Evolutionary conservation across 2,797 vertebrate species (phyloP), one percentile per base, ranked within the genome.

Genomic region (Rousettus madagascariensis): DNA sequence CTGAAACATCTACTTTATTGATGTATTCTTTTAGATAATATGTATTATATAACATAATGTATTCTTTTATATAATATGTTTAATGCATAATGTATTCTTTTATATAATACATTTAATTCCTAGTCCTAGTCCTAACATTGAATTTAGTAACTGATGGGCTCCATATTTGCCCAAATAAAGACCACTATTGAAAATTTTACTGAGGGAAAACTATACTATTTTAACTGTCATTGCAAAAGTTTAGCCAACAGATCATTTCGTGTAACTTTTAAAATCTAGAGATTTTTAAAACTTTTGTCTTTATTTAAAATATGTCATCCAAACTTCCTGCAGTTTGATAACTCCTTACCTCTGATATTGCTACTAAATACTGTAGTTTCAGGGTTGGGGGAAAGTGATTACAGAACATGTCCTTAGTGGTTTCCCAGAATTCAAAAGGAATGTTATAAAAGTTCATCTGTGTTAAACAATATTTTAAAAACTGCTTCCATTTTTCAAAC

Each of bases 251-350:
- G 72, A 78, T 41, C 55, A 74, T 94, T 92, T 93, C 89, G 79
- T 94, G 19, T 78, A 91, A 89, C 88, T 93, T 95, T 12, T 86
- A 87, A 95, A 90, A 57, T 90, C 92, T 78, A 82, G 55, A 95
- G 72, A 41, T 86, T 92, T 57, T 41, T 53, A 53, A 82, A 65
- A 78, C 74, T 89, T 80, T 94, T 82, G 33, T 55, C 74, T 92
- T 95, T 86, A 96, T 96, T 93, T 55, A 95, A 92, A 61, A 61
- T 84, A 78, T 96, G 84, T 61, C 88, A 63, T 51, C 49, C 57
- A 53, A 61, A 12, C 16, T 13, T 77, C 19, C 17, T 46, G 65
- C 16, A n/a, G 30, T 33, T 30, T 19, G 55, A 66, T 43, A n/a
- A 38, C 55, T 55, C 20, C n/a, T 36, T 85, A 74, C 33, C 69